Conservation (phyloP, 2,888 invertebrate species). For the Ectropis crepuscularia region DNA sequence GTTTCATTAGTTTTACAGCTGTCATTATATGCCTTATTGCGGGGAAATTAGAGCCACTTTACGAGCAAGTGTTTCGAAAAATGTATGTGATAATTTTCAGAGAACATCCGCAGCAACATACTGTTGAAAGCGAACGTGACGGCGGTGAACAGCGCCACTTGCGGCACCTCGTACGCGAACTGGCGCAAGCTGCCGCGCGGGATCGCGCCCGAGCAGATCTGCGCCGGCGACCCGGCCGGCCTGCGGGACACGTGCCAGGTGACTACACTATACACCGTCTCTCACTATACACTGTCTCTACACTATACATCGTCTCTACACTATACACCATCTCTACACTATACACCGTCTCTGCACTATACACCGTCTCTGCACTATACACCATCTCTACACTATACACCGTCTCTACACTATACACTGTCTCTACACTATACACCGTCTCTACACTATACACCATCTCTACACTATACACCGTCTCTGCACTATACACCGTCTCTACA, state of each 20-base stretch:
- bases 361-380: no score
- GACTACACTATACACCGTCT: conserved; percentile 10
- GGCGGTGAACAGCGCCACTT: conserved; percentile 51
- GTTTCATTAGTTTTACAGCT: no score
- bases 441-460: no score
- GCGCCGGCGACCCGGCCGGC: conserved; percentile 73
- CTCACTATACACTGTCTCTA: conserved; percentile 51
- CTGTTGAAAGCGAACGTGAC: conserved; percentile 71
- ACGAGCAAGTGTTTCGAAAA: background rate
- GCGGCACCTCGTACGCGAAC: conserved; percentile 59
- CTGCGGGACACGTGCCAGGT: conserved; percentile 72
- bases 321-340: conserved; percentile 63
- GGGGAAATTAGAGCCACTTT: no score
- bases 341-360: no score
- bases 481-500: no score
- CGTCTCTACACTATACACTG: no score
- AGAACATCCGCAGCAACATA: conserved; percentile 57
- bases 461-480: no score
- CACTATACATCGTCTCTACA: conserved; percentile 32
- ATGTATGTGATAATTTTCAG: conserved; percentile 47
- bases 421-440: no score
- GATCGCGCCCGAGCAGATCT: conserved; percentile 65
- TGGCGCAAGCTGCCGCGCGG: conserved; percentile 70
- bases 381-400: no score
- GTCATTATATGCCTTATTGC: no score